Percentiles rank a stretch among this genome's conserved stretches.
Conservation (phyloP, 2,797 vertebrate species). For the Spatula versicolor region DNA sequence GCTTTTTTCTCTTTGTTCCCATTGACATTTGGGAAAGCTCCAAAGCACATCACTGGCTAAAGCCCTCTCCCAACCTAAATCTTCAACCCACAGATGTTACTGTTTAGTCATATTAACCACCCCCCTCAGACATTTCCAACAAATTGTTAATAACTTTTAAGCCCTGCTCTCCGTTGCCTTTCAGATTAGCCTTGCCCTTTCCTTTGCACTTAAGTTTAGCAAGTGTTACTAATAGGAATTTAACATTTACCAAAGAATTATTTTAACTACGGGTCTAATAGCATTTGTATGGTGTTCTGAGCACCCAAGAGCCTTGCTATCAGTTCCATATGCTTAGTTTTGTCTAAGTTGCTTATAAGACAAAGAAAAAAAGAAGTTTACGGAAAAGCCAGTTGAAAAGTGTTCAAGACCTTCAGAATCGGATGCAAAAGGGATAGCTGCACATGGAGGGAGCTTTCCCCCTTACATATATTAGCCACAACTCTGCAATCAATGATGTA, state of each 20-base stretch:
- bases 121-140: conserved; percentile 58
- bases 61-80: conserved; percentile 29
- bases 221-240: conserved; percentile 77
- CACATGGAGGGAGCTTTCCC: not conserved
- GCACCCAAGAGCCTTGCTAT: conserved; percentile 44
- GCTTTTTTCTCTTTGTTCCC: not conserved
- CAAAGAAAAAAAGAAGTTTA: conserved; percentile 5
- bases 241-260: conserved; percentile 77
- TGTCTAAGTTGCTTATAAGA: conserved; percentile 26
- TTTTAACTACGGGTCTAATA: conserved; percentile 65
- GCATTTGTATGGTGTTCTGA: conserved; percentile 52
- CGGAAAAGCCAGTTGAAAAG: not conserved
- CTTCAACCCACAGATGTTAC: not conserved
- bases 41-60: not conserved
- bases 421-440: not conserved
- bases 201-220: conserved; percentile 70
- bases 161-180: conserved; percentile 47
- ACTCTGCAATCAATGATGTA: not conserved
- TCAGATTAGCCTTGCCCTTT: conserved; percentile 73
- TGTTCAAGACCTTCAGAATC: not conserved
- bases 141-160: conserved; percentile 67
- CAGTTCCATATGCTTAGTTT: conserved; percentile 52
- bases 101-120: conserved; percentile 42
- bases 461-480: not conserved
- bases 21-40: conserved; percentile 37